Evolutionary conservation across 2,888 invertebrate genomes (phyloP), one percentile per base, ranked within the genome.

Genomic region (Drosophila fungiperda): DNA sequence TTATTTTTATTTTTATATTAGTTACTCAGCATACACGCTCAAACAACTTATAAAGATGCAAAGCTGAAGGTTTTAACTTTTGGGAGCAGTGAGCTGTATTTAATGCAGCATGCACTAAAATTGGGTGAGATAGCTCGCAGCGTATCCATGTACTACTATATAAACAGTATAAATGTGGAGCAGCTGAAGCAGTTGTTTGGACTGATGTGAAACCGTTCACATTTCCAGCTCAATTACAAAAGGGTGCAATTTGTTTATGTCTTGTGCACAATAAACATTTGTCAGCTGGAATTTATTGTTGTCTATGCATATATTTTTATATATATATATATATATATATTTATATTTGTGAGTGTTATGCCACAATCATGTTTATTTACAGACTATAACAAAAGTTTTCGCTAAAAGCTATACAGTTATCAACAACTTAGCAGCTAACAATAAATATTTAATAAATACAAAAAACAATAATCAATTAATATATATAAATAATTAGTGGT

Each of bases 321-420:
- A 33, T 23, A 23, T 32, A 33, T 55, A 33, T 35, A 59, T 67
- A 64, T 65, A 66, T 29, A 8, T 29, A 23, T 33, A 11, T 49
- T 17, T 55, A 32, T 33, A 68, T 6, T 11, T 42, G 17, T 3
- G 38, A 17, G 8, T 40, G 23, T 54, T 54, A 60, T 66, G 70
- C 63, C 70, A 82, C 86, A 72, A 65, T 64, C 68, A 32, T 64
- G 70, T 85, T 87, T 89, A 87, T 87, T 87, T 87, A 87, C 87
- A 89, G 73, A 67, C 76, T 71, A 80, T 57, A 76, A 79, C 61
- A 76, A 74, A 60, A 57, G 49, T 17, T 61, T 54, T 36, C 38
- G 29, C 67, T 72, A 78, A 55, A 57, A 68, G 50, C 67, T 80
- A 61, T 60, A 61, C 38, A 87, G 73, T 89, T 87, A 89, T 85